phyloP scores from a whole-genome alignment of 1,140 invertebrate genomes.

The Limonius californicus region DNA sequence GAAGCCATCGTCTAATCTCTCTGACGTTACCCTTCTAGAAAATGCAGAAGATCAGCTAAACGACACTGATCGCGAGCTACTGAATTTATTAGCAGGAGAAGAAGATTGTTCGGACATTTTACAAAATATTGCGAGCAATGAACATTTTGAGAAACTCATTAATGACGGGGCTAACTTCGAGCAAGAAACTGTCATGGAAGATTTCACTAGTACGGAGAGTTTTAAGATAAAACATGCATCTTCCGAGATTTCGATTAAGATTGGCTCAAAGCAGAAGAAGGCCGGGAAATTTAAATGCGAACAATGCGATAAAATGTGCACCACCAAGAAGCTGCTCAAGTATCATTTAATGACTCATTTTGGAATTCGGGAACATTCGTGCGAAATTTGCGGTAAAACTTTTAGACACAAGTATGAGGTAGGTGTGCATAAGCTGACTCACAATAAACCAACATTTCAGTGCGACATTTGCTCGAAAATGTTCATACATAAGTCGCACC shows the following conservation, averaged over 20 bases:
- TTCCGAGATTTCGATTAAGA: background rate
- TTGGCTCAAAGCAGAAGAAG: background rate
- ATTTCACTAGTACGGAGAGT: background rate
- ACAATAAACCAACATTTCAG: slow-evolving; percentile 40
- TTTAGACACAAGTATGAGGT: slow-evolving; percentile 36
- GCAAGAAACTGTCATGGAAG: background rate
- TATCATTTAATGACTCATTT: slow-evolving; percentile 58
- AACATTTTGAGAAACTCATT: slow-evolving; percentile 25
- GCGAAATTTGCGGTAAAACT: slow-evolving; percentile 48
- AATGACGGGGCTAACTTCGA: background rate
- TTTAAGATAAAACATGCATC: background rate
- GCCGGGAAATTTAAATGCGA: slow-evolving; percentile 20
- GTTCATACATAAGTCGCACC: slow-evolving; percentile 64
- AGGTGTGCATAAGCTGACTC: slow-evolving; percentile 53
- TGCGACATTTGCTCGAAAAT: slow-evolving; percentile 50
- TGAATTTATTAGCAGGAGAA: slow-evolving; percentile 19
- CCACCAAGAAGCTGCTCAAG: slow-evolving; percentile 50
- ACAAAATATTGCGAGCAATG: slow-evolving; percentile 18
- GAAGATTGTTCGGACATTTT: slow-evolving; percentile 18
- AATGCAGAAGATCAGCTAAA: slow-evolving; percentile 17
- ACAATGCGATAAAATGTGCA: slow-evolving; percentile 57
- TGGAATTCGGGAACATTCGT: slow-evolving; percentile 58
- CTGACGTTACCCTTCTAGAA: slow-evolving; percentile 9
- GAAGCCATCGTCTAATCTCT: slow-evolving; percentile 1
- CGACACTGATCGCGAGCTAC: slow-evolving; percentile 16